Evolutionary conservation across 1,140 invertebrate genomes (phyloP), one percentile per base, ranked within the genome.

Genomic region (Panulirus ornatus): DNA sequence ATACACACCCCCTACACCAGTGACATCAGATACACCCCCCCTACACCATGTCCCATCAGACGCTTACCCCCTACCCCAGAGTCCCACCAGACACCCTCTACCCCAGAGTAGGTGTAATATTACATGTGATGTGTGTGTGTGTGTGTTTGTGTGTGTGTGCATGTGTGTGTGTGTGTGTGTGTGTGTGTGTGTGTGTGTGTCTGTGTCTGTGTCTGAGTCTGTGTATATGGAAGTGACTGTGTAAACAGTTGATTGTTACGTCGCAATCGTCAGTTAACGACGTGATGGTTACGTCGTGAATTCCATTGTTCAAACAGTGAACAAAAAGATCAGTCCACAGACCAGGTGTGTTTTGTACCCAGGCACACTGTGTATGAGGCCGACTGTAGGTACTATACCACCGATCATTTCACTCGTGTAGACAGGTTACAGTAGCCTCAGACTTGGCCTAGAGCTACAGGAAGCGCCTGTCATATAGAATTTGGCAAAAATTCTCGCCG

Each of bases 131-230:
- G n/a, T n/a, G n/a, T n/a, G n/a, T n/a, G n/a, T n/a, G n/a, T n/a
- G n/a, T n/a, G n/a, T n/a, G n/a, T n/a, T n/a, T n/a, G n/a, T n/a
- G n/a, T n/a, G n/a, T n/a, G n/a, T n/a, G n/a, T n/a, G n/a, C n/a
- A n/a, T n/a, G n/a, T n/a, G n/a, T 70, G 66, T 70, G 66, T 70
- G 66, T 70, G 66, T 70, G 66, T 70, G 66, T 70, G 66, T 70
- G 66, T 70, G 66, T 70, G 66, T 70, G 66, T 79, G 3, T 79
- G 76, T 44, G n/a, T 44, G 76, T 1, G 54, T 88, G 34, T 86
- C 22, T 58, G 51, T 11, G n/a, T 9, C n/a, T 58, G 51, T 11
- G 51, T 9, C 11, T 11, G n/a, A 58, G 51, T n/a, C 11, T 58
- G 51, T 11, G n/a, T 58, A 58, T 58, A 14, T n/a, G 11, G n/a